Conservation (phyloP, 2,888 invertebrate species). For the Euplagia quadripunctaria region DNA sequence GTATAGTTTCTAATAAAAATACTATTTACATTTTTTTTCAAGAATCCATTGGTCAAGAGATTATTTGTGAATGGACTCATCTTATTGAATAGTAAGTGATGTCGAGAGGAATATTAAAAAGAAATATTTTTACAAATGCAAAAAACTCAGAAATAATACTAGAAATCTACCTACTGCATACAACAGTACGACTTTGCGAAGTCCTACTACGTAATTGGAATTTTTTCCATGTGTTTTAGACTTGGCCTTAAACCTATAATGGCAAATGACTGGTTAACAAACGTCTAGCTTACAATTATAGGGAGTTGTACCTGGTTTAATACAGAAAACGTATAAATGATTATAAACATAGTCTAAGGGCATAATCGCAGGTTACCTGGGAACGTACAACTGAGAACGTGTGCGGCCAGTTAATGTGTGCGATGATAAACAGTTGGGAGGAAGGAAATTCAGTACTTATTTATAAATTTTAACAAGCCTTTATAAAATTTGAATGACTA, state of each 20-base stretch:
- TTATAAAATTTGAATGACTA: neutral
- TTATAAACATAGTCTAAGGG: conserved; percentile 66
- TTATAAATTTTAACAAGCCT: conserved; percentile 8
- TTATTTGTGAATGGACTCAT: too few species aligned
- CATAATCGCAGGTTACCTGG: conserved; percentile 60
- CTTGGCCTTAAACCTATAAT: conserved; percentile 61
- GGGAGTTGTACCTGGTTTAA: conserved; percentile 66
- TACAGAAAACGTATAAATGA: conserved; percentile 76
- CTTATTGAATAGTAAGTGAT: too few species aligned
- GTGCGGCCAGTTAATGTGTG: neutral
- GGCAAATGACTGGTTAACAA: conserved; percentile 58
- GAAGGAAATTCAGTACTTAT: conserved; percentile 10
- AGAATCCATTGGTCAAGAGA: too few species aligned
- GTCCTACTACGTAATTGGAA: neutral
- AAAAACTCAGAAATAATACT: neutral
- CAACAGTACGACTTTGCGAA: neutral
- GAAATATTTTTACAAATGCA: neutral
- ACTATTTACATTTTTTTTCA: too few species aligned
- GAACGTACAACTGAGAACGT: conserved; percentile 14
- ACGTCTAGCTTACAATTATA: conserved; percentile 57
- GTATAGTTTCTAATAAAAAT: too few species aligned
- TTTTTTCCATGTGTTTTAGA: conserved; percentile 22
- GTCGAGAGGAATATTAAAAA: neutral
- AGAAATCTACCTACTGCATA: neutral
- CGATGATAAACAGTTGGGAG: conserved; percentile 11